Base-by-base conservation (phyloP, 2,797 vertebrate species). In the Coregonus ussuriensis region DNA sequence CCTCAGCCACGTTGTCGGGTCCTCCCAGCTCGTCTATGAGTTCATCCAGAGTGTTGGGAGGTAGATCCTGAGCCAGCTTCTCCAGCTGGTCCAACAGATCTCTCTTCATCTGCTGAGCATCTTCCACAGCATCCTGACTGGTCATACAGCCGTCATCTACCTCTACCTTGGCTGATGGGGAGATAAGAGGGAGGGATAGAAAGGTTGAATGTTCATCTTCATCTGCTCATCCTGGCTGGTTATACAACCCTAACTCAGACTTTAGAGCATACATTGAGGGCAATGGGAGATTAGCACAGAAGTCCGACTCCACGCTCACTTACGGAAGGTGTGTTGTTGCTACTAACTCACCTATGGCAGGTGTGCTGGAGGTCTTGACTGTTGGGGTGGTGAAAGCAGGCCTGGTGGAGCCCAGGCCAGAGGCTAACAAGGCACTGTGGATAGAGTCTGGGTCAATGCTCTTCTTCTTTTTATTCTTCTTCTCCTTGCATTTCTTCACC, bases 381-480 rank as follows among this genome's bases (percentile, higher is more conserved):
- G 90, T 88, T 0, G 95, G 85, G 54, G 97, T 93, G 65, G 96
- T 96, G 83, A 99, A 99, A 67, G 95, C 93, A 3, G 97, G 97
- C 66, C 97, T 93, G 85, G 95, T 98, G 75, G 97, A 97, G 85
- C 97, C 97, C 4, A 99, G 95, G 76, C 98, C 98, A 18, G 98
- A 99, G 70, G 98, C 98, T 92, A 99, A 91, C 96, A 99, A 97
- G 96, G 98, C 98, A 97, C 98, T 99, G 92, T 99, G 98, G 93
- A 99, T 99, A 29, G 97, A 99, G 92, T 99, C 98, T 15, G 98
- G 98, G 87, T 99, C 98, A 75, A 99, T 97, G 47, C 95, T 96
- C 91, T 94, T 97, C 91, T 94, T 97, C 81, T 95, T 96, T 90
- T 96, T 98, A 83, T 92, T 72, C 37, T 96, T 98, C 79, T 94